phyloP scores from a whole-genome alignment of 2,797 vertebrate species.

The Lutjanus campechanus region DNA sequence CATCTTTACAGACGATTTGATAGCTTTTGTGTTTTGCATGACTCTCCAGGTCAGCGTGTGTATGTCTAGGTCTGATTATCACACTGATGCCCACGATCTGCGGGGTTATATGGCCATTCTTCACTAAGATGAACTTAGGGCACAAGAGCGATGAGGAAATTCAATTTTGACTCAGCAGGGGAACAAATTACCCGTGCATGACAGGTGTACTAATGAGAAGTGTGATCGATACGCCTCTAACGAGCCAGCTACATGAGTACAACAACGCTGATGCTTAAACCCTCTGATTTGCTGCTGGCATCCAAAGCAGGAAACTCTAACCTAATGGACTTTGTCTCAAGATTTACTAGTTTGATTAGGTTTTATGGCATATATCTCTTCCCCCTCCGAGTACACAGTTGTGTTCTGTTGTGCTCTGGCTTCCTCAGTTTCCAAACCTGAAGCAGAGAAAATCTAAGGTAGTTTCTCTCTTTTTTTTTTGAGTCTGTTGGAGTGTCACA shows the following conservation, averaged over 20 bases:
- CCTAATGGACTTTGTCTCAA: constrained; percentile 26
- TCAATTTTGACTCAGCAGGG: constrained; percentile 53
- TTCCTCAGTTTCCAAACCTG: constrained; percentile 14
- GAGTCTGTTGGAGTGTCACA: neutral
- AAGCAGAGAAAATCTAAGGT: constrained; percentile 2
- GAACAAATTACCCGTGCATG: constrained; percentile 51
- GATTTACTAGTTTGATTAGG: constrained; percentile 45
- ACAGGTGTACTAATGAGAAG: constrained; percentile 61
- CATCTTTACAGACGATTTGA: neutral
- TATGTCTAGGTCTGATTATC: neutral
- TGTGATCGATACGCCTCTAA: constrained; percentile 65
- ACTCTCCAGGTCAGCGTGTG: neutral
- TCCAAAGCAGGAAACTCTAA: constrained; percentile 27
- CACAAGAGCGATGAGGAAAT: constrained; percentile 48
- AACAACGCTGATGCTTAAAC: constrained; percentile 38
- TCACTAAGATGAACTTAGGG: constrained; percentile 29
- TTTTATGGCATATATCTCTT: constrained; percentile 11
- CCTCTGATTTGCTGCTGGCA: constrained; percentile 33
- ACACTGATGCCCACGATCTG: neutral
- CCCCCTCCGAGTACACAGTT: neutral
- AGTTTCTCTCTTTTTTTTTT: constrained; percentile 5
- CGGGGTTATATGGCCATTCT: neutral
- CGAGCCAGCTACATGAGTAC: constrained; percentile 43
- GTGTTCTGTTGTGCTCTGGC: neutral
- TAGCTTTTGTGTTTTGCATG: neutral